Base-by-base conservation (phyloP, 2,797 vertebrate genomes). In the Microctenopoma stevenorrisi region DNA sequence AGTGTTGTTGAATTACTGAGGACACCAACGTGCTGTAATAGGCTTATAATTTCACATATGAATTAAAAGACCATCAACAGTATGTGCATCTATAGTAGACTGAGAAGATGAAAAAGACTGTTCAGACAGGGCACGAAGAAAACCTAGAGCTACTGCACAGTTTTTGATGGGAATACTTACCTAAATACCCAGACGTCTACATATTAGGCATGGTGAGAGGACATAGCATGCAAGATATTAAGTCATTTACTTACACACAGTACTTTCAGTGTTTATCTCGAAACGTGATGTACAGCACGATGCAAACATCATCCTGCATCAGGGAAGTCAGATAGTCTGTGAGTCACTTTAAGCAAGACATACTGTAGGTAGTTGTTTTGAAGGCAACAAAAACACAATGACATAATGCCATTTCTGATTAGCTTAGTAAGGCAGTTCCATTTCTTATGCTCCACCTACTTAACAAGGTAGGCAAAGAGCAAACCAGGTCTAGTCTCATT, bases 311-410 rank as follows among this genome's bases (percentile, higher is more conserved):
- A 30, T 30, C 28, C 51, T 44, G 16, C 35, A 13, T 14, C 14
- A 55, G 30, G 13, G 5, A 47, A 59, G 52, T 56, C 35, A 64
- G 28, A 22, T 18, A n/a, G n/a, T 49, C 49, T 48, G 33, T 9
- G 2, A 35, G 59, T 49, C 7, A 43, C 25, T 14, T 40, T 33
- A 18, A 10, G 42, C 1, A 43, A 46, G 15, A 42, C 42, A 40
- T 8, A 38, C 38, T 55, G 9, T 28, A 51, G 47, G 50, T 57
- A 61, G 68, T 62, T 55, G 14, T 74, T 74, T 47, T 71, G 55
- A 79, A 62, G 64, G 68, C 44, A 65, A 62, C 8, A 25, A 16
- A 55, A 54, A 18, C 37, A 18, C 10, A 44, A n/a, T 44, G 6
- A 16, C 40, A 43, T 43, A 43, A 43, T 43, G 35, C 16, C 12